These are phyloP conservation scores for Ylistrum balloti DNA, from an alignment of 1,140 invertebrate genomes.

Conservation along the genomic window DNA sequence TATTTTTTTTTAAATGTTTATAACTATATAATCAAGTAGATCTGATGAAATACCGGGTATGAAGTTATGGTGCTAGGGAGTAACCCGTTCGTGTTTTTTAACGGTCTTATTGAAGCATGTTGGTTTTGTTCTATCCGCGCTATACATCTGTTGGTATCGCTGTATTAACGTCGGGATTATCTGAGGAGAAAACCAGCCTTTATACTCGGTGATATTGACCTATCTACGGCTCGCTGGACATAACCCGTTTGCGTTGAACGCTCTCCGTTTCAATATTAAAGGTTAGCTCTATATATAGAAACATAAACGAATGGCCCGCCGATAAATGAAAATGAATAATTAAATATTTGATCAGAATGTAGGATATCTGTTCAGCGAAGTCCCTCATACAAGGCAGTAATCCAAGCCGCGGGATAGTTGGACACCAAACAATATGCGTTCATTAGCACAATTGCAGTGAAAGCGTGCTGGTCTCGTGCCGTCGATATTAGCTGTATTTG, in stretches of 20 bases:
- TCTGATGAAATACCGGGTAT: no score
- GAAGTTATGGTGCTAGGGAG: no score
- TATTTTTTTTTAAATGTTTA: no score
- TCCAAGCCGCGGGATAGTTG: neutral
- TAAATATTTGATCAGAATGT: neutral
- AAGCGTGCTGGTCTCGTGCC: neutral
- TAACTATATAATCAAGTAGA: no score
- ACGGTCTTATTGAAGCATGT: neutral
- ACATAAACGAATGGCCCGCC: no score
- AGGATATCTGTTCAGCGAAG: neutral
- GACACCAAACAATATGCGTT: neutral
- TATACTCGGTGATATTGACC: neutral
- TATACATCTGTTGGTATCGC: neutral
- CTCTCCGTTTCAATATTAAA: neutral
- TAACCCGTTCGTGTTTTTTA: no score
- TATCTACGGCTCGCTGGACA: neutral
- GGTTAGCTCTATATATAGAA: neutral
- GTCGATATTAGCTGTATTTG: slow-evolving; percentile 13
- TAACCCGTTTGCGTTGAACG: neutral
- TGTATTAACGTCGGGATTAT: neutral
- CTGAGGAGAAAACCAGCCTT: neutral
- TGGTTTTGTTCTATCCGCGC: neutral
- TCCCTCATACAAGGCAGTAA: neutral
- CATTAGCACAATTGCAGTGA: neutral
- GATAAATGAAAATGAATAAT: neutral